A percentile compares a stretch with the other conserved stretches of the same genome.
phyloP scores from a whole-genome alignment of 2,113 vertebrate species.

The Choloepus hoffmanni region DNA sequence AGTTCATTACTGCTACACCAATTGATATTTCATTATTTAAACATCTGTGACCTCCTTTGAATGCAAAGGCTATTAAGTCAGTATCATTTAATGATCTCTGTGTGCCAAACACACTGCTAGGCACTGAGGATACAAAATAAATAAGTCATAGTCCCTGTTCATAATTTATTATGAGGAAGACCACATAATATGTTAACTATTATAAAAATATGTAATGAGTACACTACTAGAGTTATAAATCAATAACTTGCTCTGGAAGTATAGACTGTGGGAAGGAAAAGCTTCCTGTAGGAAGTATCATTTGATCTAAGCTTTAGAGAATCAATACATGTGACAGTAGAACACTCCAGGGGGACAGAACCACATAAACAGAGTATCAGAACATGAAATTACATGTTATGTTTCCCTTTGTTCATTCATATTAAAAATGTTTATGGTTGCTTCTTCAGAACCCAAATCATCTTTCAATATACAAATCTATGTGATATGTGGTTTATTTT shows the following conservation, averaged over 20 bases:
- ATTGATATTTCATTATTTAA: background rate
- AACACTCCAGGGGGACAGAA: fast-evolving
- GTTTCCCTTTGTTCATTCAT: background rate
- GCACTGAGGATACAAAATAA: background rate
- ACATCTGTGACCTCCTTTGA: background rate
- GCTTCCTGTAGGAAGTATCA: background rate
- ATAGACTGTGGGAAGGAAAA: too few relatives aligned
- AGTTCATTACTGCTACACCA: fast-evolving
- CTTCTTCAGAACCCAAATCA: background rate
- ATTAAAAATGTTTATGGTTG: too few relatives aligned
- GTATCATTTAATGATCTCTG: background rate
- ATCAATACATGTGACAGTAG: fast-evolving
- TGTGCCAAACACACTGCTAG: background rate
- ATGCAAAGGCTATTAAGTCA: background rate
- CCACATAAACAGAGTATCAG: fast-evolving
- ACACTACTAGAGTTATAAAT: background rate
- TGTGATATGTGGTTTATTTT: too few relatives aligned
- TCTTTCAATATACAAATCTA: fast-evolving
- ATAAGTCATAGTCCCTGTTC: background rate
- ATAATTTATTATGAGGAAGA: background rate
- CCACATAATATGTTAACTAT: background rate
- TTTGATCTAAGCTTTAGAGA: background rate
- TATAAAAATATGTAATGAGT: background rate
- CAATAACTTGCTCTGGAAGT: background rate
- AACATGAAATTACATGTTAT: fast-evolving